Evolutionary conservation across 2,888 invertebrate species (phyloP).

Genomic region (Ennomos fuscantarius): DNA sequence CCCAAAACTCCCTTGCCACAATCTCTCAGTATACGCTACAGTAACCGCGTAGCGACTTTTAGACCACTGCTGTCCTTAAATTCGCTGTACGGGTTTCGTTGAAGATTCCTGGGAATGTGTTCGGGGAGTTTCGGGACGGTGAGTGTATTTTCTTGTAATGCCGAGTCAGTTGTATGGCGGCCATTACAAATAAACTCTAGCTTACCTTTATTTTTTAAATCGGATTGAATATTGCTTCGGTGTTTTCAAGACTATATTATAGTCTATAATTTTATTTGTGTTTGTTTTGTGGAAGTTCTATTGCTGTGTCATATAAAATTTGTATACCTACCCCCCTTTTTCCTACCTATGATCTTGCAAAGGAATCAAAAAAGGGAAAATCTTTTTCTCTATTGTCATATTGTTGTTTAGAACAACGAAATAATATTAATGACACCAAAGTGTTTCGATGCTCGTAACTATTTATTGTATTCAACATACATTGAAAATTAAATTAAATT

Average conservation of each 20-base stretch:
- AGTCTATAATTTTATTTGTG: conserved; percentile 37
- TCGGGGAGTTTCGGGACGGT: conserved; percentile 53
- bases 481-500: too few species aligned
- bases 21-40: conserved; percentile 37
- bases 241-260: conserved; percentile 37
- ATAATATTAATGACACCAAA: too few species aligned
- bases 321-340: too few species aligned
- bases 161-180: conserved; percentile 66
- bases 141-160: conserved; percentile 76
- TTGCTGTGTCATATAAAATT: too few species aligned
- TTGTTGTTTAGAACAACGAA: too few species aligned
- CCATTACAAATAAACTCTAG: conserved; percentile 76
- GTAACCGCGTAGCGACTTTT: conserved; percentile 45
- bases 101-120: conserved; percentile 45
- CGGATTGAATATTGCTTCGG: conserved; percentile 59
- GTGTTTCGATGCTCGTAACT: too few species aligned
- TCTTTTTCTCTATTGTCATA: conserved; percentile 21
- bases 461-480: too few species aligned
- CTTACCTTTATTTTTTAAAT: conserved; percentile 69
- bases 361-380: too few species aligned
- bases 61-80: conserved; percentile 48
- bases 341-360: too few species aligned
- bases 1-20: conserved; percentile 61
- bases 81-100: conserved; percentile 44
- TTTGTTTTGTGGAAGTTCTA: conserved; percentile 35